Percentiles rank a stretch among this genome's conserved stretches.
Conservation (phyloP, 2,888 invertebrate genomes). For the Agrotis puta region DNA sequence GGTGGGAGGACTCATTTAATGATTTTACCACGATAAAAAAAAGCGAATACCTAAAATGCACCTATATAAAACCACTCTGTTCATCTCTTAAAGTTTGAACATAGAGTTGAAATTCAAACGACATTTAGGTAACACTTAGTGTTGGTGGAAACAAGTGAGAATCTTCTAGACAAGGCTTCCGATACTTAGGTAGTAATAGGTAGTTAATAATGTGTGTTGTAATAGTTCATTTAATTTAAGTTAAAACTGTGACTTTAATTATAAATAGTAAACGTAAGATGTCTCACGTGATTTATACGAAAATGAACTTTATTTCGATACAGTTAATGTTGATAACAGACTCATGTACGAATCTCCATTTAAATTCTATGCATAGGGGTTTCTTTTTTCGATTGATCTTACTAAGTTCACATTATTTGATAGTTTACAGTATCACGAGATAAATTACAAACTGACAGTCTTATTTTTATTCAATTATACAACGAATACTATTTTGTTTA, state of each 20-base stretch:
- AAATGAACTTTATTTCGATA: no score
- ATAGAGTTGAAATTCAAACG: neutral
- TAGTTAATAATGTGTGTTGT: slow-evolving; percentile 1
- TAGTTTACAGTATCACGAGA: no score
- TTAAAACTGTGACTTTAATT: neutral
- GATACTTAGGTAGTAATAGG: slow-evolving; percentile 13
- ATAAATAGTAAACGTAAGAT: no score
- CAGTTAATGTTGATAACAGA: no score
- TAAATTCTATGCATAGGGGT: no score
- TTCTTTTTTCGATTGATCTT: no score
- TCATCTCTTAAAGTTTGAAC: neutral
- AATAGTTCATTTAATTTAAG: neutral
- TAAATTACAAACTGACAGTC: no score
- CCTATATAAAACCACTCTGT: neutral
- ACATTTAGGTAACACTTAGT: neutral
- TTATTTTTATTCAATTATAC: neutral
- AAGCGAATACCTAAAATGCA: neutral
- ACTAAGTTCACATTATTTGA: no score
- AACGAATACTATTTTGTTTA: neutral
- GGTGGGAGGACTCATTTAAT: no score
- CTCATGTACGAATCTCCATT: no score
- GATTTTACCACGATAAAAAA: no score
- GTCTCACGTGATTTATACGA: no score
- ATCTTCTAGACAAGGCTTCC: slow-evolving; percentile 14
- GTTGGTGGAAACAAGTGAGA: neutral